Conservation (phyloP, 2,888 invertebrate species). For the Apodemia arnacis region DNA sequence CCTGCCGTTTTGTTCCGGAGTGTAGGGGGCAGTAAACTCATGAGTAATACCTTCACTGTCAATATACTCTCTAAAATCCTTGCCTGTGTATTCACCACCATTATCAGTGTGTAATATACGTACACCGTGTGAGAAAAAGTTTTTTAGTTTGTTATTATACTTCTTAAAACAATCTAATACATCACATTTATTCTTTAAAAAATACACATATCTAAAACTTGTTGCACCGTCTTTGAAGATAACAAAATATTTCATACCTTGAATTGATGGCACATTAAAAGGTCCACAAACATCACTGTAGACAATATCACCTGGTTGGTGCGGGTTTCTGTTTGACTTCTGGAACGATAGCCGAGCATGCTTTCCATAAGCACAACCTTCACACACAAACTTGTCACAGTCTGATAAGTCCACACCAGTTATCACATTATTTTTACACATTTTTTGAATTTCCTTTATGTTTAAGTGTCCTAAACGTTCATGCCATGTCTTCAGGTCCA, state of each 20-base stretch:
- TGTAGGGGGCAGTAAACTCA: constrained; percentile 39
- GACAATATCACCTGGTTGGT: no score
- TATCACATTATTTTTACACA: constrained; percentile 27
- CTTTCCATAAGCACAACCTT: no score
- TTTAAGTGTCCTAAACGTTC: constrained; percentile 61
- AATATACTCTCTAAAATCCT: neutral
- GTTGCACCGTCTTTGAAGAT: no score
- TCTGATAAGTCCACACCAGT: neutral
- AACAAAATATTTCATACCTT: no score
- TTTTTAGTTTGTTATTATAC: neutral
- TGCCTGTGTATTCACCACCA: neutral
- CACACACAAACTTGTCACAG: neutral
- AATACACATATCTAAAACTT: no score
- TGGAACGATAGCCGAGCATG: no score
- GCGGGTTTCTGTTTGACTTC: no score
- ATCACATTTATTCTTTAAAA: constrained; percentile 8
- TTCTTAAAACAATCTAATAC: constrained; percentile 10
- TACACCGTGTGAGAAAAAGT: neutral
- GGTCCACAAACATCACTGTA: no score
- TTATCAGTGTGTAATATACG: constrained; percentile 18
- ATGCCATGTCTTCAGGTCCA: constrained; percentile 54
- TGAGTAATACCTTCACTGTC: neutral
- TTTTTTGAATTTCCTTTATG: constrained; percentile 49
- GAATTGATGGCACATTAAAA: no score
- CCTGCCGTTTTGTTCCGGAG: constrained; percentile 83